Conservation (phyloP, 2,888 invertebrate genomes). For the Conchocele bisecta region DNA sequence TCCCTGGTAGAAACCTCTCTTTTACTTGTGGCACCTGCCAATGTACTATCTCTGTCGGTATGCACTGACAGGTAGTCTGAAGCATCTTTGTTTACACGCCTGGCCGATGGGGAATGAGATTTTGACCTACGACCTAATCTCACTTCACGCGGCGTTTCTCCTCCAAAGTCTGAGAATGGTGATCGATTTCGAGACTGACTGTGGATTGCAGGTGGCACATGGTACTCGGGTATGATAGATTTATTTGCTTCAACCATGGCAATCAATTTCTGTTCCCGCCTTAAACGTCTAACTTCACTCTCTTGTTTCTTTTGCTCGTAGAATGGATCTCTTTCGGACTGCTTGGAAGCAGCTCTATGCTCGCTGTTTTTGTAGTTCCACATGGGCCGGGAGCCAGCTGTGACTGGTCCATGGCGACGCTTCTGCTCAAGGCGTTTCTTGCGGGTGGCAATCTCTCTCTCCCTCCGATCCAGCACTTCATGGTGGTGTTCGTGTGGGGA, state of each 20-base stretch:
- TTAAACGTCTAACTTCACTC: slow-evolving; percentile 64
- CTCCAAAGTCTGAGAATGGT: slow-evolving; percentile 58
- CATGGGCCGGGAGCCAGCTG: slow-evolving; percentile 58
- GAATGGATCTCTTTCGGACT: slow-evolving; percentile 80
- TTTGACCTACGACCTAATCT: slow-evolving; percentile 50
- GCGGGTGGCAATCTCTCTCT: slow-evolving; percentile 27
- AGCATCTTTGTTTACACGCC: slow-evolving; percentile 29
- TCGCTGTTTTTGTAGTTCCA: slow-evolving; percentile 75
- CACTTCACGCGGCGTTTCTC: slow-evolving; percentile 54
- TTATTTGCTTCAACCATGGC: slow-evolving; percentile 76
- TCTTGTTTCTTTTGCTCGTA: slow-evolving; percentile 68
- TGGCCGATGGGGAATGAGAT: slow-evolving; percentile 63
- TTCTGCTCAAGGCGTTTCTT: slow-evolving; percentile 40
- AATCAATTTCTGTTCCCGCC: slow-evolving; percentile 73
- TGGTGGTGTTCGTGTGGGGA: slow-evolving; percentile 50
- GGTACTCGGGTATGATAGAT: slow-evolving; percentile 68
- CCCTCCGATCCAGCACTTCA: slow-evolving; percentile 27
- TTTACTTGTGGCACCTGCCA: no score
- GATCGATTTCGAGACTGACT: slow-evolving; percentile 50
- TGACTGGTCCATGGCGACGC: slow-evolving; percentile 45
- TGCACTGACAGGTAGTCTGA: slow-evolving; percentile 28
- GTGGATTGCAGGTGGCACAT: slow-evolving; percentile 44
- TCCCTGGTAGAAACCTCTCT: no score
- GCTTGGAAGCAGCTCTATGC: slow-evolving; percentile 68
- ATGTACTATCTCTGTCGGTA: slow-evolving; percentile 15